Conservation (phyloP, 2,113 vertebrate genomes). For the Lonchura striata region DNA sequence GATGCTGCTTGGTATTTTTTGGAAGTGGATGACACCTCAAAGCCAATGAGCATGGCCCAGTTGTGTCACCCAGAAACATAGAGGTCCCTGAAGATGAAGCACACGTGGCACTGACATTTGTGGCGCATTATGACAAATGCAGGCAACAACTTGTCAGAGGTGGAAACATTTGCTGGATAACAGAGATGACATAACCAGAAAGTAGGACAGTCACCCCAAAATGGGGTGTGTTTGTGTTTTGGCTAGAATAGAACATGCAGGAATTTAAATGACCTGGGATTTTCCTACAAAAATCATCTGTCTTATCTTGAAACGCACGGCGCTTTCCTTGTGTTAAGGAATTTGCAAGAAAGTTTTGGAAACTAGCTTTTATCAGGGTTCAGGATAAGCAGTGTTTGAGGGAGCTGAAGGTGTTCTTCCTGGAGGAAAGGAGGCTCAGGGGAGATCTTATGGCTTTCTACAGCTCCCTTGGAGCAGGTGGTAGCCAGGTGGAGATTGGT, state of each 20-base stretch:
- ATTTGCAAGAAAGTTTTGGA: neutral
- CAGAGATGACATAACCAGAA: neutral
- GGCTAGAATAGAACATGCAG: neutral
- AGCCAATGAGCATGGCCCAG: neutral
- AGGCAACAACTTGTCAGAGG: neutral
- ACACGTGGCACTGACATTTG: neutral
- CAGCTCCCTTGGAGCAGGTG: neutral
- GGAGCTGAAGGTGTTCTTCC: neutral
- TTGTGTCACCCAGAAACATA: conserved; percentile 31
- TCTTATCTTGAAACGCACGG: neutral
- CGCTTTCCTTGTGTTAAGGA: neutral
- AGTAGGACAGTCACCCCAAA: neutral
- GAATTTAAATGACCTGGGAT: neutral
- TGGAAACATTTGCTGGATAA: neutral
- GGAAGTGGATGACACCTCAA: neutral
- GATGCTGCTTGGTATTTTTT: neutral
- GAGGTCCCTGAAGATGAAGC: neutral
- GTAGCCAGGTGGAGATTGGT: neutral
- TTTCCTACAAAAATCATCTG: neutral
- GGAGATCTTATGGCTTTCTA: neutral
- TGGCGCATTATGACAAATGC: neutral
- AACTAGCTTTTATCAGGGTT: neutral
- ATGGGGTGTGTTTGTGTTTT: neutral
- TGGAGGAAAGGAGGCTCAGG: neutral
- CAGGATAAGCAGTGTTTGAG: neutral